Conservation (phyloP, 2,113 vertebrate species). For the Trinectes maculatus region DNA sequence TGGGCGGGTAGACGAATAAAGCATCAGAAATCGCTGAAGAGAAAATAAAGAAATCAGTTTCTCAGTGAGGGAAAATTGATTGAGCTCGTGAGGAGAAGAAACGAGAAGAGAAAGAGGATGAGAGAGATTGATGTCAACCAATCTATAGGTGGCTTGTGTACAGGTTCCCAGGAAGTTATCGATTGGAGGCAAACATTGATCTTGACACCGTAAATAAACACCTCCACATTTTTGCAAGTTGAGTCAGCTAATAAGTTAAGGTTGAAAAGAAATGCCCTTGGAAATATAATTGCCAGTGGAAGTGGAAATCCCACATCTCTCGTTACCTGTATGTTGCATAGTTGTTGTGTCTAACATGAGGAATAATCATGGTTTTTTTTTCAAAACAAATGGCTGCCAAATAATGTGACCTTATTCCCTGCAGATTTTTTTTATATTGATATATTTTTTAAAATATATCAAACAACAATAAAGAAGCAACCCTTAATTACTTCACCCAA, state of each 20-base stretch:
- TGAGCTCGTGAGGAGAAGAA: conserved; percentile 27
- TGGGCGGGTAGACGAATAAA: conserved; percentile 1
- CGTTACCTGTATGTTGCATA: neutral
- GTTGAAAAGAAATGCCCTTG: conserved; percentile 41
- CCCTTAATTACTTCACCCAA: conserved; percentile 10
- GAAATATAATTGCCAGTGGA: conserved; percentile 1
- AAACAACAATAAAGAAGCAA: neutral
- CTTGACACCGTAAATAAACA: conserved; percentile 67
- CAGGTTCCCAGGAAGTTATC: conserved; percentile 64
- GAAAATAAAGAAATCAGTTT: conserved; percentile 37
- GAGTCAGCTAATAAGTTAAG: conserved; percentile 54
- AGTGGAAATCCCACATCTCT: conserved; percentile 3
- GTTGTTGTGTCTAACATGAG: neutral
- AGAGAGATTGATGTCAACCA: conserved; percentile 56
- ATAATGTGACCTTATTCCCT: neutral
- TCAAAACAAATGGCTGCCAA: neutral
- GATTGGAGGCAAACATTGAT: conserved; percentile 66
- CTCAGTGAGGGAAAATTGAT: conserved; percentile 38
- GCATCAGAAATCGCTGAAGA: conserved; percentile 7
- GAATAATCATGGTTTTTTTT: no score
- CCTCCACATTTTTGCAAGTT: conserved; percentile 54
- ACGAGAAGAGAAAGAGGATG: conserved; percentile 18
- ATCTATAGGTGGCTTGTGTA: conserved; percentile 55
- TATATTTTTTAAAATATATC: conserved; percentile 17
- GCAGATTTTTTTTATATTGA: neutral